Conservation (phyloP, 2,113 vertebrate species). For the Fukomys damarensis region DNA sequence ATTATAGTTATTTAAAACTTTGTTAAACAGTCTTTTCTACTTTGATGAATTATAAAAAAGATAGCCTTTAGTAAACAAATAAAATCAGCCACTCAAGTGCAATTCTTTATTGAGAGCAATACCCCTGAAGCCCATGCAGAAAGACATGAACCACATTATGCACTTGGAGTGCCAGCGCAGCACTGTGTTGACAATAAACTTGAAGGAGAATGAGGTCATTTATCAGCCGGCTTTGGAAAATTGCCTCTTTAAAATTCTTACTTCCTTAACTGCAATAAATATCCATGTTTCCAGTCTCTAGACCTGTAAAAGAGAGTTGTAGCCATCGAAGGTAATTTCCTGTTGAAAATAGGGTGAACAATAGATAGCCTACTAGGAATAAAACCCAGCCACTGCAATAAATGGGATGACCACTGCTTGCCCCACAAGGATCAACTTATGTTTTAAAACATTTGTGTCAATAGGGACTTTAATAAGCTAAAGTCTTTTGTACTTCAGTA, state of each 20-base stretch:
- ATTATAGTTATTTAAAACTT: conserved; percentile 15
- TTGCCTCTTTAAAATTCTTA: conserved; percentile 57
- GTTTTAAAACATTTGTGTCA: not conserved
- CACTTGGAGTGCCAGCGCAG: not conserved
- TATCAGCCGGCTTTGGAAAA: conserved; percentile 63
- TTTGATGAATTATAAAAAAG: conserved; percentile 29
- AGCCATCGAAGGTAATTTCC: conserved; percentile 16
- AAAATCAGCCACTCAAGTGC: conserved; percentile 22
- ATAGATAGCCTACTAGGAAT: not conserved
- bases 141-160: not conserved
- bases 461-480: not conserved
- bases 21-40: not conserved
- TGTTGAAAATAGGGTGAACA: conserved; percentile 21
- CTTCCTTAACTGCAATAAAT: conserved; percentile 64
- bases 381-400: not conserved
- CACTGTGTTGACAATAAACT: conserved; percentile 42
- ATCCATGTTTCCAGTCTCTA: conserved; percentile 52
- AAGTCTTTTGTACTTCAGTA: not conserved
- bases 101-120: not conserved
- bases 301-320: conserved; percentile 17
- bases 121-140: not conserved
- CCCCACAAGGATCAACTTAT: not conserved
- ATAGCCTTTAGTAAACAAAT: conserved; percentile 25
- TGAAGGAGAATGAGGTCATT: conserved; percentile 57
- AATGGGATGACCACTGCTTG: not conserved